Conservation (phyloP, 2,888 invertebrate genomes). For the Spialia ferax region DNA sequence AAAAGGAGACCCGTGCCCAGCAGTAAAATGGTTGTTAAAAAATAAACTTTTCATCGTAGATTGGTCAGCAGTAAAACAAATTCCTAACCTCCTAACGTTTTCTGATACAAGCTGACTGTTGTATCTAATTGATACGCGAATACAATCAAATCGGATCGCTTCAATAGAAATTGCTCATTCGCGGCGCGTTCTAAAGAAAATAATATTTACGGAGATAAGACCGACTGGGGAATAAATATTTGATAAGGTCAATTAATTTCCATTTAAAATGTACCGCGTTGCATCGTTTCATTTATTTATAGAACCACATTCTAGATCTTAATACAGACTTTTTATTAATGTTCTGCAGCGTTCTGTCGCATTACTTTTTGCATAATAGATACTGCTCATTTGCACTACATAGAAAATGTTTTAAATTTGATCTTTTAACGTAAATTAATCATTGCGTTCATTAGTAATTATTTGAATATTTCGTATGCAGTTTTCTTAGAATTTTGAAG, state of each 20-base stretch:
- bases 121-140: constrained; percentile 60
- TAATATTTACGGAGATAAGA: constrained; percentile 47
- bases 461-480: constrained; percentile 25
- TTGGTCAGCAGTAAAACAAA: constrained; percentile 44
- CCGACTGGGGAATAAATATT: constrained; percentile 44
- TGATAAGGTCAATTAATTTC: constrained; percentile 47
- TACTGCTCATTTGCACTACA: constrained; percentile 26
- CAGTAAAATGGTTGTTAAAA: too few relatives aligned
- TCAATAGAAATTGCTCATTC: constrained; percentile 43
- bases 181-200: constrained; percentile 46
- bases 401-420: constrained; percentile 35
- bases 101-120: constrained; percentile 50
- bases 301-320: constrained; percentile 33
- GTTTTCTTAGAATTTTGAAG: constrained; percentile 13
- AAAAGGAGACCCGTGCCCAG: too few relatives aligned
- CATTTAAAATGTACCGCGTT: constrained; percentile 42
- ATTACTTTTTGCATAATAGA: constrained; percentile 36
- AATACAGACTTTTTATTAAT: constrained; percentile 34
- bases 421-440: constrained; percentile 16
- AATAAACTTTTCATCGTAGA: not conserved
- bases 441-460: constrained; percentile 20
- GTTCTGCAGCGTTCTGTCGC: constrained; percentile 32
- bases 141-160: constrained; percentile 44
- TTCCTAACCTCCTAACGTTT: constrained; percentile 37
- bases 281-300: constrained; percentile 37